Base-by-base conservation (phyloP, 2,113 vertebrate species). In the Lichenostomus cassidix region DNA sequence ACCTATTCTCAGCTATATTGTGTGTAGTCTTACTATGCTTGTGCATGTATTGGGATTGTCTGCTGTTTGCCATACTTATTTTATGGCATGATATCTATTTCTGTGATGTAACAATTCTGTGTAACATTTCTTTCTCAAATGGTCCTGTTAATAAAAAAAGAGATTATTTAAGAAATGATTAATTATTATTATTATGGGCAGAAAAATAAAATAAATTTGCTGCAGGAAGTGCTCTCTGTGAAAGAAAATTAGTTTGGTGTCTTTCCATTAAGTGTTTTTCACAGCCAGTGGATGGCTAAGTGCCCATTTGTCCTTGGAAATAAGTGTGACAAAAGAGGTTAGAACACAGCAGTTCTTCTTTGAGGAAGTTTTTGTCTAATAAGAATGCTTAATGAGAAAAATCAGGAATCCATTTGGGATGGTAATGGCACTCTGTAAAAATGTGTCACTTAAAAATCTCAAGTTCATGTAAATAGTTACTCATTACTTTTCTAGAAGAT, bases 301-400 rank as follows among this genome's bases (percentile, higher is more conserved):
- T 86, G 79, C 83, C 60, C 56, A 49, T 90, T 96, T 95, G 82
- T 90, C 85, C 85, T 94, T 90, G 79, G 60, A 86, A 93, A 83
- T 90, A 80, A 83, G 60, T 75, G 60, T 92, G 79, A 94, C 58
- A 83, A 74, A 95, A 96, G 47, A 93, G 73, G 47, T 87, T 92
- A 74, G 44, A 96, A 75, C 60, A 86, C 59, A 88, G 79, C 62
- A 67, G 47, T 71, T 92, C 41, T 79, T 76, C 49, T 93, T 86
- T 64, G 85, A 23, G 29, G 14, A 81, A 90, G 47, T 50, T 89
- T 91, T 90, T 80, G 39, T 22, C 33, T 81, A 90, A 58, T 73
- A 75, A 88, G 47, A 86, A 87, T 31, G 37, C 23, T 29, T 87
- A 89, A 95, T 88, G 35, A 90, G 62, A 81, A 91, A 85, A 95